phyloP scores from a whole-genome alignment of 2,797 vertebrate species.

The Pyrocephalus nanus region DNA sequence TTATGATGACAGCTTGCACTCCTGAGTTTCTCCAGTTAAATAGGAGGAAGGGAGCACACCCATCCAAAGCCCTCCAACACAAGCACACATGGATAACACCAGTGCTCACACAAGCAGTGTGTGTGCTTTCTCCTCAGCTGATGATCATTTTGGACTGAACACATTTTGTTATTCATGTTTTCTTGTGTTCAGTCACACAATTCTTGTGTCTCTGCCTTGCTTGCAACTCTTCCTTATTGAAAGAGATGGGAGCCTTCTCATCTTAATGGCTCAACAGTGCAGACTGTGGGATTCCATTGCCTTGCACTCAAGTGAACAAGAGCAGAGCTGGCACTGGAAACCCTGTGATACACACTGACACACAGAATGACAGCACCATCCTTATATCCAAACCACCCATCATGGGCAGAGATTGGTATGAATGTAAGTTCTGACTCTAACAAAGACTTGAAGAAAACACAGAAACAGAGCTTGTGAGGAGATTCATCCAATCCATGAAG shows the following conservation, averaged over 20 bases:
- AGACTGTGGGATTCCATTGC: neutral
- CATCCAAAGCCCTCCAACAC: neutral
- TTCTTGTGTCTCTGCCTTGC: neutral
- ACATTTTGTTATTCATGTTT: neutral
- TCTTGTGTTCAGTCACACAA: neutral
- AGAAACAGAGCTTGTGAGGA: neutral
- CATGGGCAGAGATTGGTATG: neutral
- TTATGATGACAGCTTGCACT: neutral
- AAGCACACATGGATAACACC: neutral
- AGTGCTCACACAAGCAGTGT: neutral
- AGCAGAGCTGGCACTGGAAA: neutral
- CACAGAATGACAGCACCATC: neutral
- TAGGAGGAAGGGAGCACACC: neutral
- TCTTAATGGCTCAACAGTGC: neutral
- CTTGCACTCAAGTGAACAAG: neutral
- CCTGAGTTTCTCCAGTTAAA: neutral
- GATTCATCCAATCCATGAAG: neutral
- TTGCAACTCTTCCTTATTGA: neutral
- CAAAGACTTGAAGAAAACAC: neutral
- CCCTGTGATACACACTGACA: neutral
- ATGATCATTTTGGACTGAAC: neutral
- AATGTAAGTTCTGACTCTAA: neutral
- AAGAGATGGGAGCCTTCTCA: neutral
- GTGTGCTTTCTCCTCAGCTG: neutral
- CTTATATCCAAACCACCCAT: neutral